Percentiles rank a stretch among this genome's conserved stretches.
These are phyloP conservation scores for Oscheius sp. DNA, from an alignment of 2,888 invertebrate species.

Conservation along the genomic window DNA sequence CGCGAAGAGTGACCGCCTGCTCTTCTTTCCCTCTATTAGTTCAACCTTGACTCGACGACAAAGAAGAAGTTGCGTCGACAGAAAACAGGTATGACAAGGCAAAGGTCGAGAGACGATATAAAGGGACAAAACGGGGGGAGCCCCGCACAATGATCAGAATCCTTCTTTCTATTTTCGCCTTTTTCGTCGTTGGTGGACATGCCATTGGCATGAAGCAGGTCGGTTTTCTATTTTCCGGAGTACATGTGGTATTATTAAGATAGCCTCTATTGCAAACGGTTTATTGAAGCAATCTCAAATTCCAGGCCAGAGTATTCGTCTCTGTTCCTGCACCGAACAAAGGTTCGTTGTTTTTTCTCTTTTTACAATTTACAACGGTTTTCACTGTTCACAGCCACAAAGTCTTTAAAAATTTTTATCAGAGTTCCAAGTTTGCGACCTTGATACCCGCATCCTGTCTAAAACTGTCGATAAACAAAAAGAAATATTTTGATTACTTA, in stretches of 20 bases:
- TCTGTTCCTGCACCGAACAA: constrained; percentile 7
- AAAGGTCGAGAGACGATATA: constrained; percentile 24
- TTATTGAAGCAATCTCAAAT: not conserved
- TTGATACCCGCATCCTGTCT: too few species aligned
- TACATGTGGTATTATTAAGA: not conserved
- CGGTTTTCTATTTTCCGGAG: not conserved
- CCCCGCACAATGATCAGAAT: not conserved
- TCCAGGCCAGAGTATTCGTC: constrained; percentile 4
- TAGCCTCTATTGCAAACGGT: constrained; percentile 7
- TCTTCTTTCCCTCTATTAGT: not conserved
- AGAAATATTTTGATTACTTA: too few species aligned
- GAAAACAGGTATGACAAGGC: constrained; percentile 27
- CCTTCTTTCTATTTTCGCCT: not conserved
- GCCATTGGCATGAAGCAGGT: not conserved
- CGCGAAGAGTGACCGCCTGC: constrained; percentile 5
- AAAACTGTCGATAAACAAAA: too few species aligned
- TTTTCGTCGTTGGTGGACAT: not conserved
- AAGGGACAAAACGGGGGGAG: constrained; percentile 6
- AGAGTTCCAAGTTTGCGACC: too few species aligned
- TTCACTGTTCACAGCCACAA: too few species aligned
- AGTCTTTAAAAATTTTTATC: too few species aligned
- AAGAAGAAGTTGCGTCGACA: constrained; percentile 12
- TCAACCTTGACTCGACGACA: constrained; percentile 18
- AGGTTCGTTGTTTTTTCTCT: not conserved
- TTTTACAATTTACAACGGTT: too few species aligned